Evolutionary conservation across 2,797 vertebrate species (phyloP), one percentile per base, ranked within the genome.

Genomic region (Scarus forsteni): DNA sequence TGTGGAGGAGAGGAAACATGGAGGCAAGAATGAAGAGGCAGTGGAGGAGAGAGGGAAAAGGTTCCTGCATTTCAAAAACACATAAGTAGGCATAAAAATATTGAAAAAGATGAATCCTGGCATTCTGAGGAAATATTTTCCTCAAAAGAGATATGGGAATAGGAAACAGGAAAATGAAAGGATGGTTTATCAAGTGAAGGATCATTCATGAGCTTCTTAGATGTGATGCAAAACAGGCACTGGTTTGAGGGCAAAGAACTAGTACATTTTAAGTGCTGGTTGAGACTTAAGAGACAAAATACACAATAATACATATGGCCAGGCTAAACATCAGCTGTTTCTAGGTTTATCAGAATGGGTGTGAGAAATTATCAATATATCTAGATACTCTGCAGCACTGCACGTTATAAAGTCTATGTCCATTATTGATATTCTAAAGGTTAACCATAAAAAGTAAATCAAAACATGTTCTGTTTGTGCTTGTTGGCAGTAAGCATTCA

Each of bases 61-160:
- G 64, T 80, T 74, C 73, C 54, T 85, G 83, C 70, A 84, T 90
- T 92, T 93, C 88, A 92, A 4, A 91, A 90, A 87, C 73, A 55
- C 59, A 56, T 44, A 57, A 75, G 44, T 51, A n/a, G 38, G 35
- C n/a, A 38, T 35, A 16, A 19, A 49, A 85, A 87, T 84, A 77
- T 69, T 70, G 75, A 78, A 80, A 84, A 85, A 73, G 66, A 62
- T 75, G 69, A 61, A 78, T 80, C 40, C 70, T 51, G 77, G 80
- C 72, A 85, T 81, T 79, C 63, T 70, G 54, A 72, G 74, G 39
- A 83, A 79, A 46, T 67, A 12, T 64, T 86, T 84, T 86, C 76
- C 84, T 83, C 73, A 72, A 73, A 62, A 52, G 67, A 70, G 10
- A 39, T 49, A 18, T 34, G 14, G 39, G 11, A 19, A 43, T 27